Evolutionary conservation across 53 echinoderm and acorn worm genomes (phyloP), one percentile per base, ranked within the genome.

Genomic region (Henricia sp.): DNA sequence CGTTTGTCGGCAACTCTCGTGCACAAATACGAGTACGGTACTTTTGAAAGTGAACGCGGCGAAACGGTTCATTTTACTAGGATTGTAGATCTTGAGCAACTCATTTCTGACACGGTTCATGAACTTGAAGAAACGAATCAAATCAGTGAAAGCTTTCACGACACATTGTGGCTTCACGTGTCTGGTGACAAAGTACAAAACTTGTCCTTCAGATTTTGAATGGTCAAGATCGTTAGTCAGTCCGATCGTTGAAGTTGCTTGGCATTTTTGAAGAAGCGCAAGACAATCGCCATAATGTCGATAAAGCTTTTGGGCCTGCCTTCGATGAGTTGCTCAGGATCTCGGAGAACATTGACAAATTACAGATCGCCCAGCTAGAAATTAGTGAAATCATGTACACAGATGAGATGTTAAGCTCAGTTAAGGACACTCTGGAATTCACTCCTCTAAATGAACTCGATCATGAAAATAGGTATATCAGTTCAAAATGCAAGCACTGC

Each of bases 161-260:
- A 74, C 33, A 3, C 34, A 23, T 37, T 74, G 21, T 74, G 74
- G 74, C 40, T 74, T 36, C 74, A 74, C 36, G 55, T 74, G 8
- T 30, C 74, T 30, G 30, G 54, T 5, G 74, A 74, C 53, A 74
- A 74, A 53, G 53, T 3, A 74, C 74, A 25, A 74, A 74, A 36
- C 2, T 44, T 2, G 23, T 37, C 38, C 37, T 69, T 5, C 39
- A 72, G 50, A 33, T 72, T 24, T 16, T 50, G 3, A 48, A 50
- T 19, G 6, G 30, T 1, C 1, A 46, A 39, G 32, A 74, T 4
- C 52, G 74, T 33, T 55, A 74, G 13, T 74, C 74, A 20, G 35
- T 52, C 2, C 36, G 53, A 52, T 33, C 16, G 52, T 6, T 34
- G 1, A 74, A 74, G 12, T 16, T 74, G 40, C 20, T 74, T 6